phyloP scores from a whole-genome alignment of 2,888 invertebrate genomes.

The Petrolisthes cinctipes region DNA sequence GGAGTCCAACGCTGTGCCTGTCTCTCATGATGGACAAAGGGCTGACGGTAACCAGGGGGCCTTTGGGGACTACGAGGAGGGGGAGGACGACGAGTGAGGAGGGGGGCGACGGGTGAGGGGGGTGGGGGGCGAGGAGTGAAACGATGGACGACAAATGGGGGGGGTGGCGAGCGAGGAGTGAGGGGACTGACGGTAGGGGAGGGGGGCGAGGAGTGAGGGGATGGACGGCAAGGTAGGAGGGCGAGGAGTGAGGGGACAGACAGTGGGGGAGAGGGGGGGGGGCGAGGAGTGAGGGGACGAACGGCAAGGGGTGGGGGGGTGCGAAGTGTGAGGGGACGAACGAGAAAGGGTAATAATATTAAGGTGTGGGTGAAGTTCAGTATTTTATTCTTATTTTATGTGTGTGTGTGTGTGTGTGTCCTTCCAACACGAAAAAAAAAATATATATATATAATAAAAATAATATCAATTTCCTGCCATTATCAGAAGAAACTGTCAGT shows the following conservation, averaged over 20 bases:
- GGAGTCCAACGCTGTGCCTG: slow-evolving; percentile 53
- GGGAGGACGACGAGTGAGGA: background rate
- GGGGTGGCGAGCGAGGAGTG: background rate
- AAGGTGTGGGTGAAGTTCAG: no score
- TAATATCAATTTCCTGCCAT: no score
- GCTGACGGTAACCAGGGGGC: slow-evolving; percentile 45
- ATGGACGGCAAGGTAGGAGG: background rate
- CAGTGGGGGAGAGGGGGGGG: background rate
- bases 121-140: background rate
- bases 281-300: slow-evolving; percentile 2
- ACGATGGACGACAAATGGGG: no score
- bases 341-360: background rate
- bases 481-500: no score
- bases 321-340: background rate
- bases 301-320: background rate
- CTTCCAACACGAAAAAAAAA: no score
- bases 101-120: background rate
- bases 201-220: background rate
- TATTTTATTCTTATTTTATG: no score
- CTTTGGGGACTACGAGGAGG: slow-evolving; percentile 24
- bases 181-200: background rate
- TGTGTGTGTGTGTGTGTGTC: no score
- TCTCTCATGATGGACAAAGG: slow-evolving; percentile 11
- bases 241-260: background rate
- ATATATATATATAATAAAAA: no score